Base-by-base conservation (phyloP, 2,113 vertebrate species). In the Charina bottae region DNA sequence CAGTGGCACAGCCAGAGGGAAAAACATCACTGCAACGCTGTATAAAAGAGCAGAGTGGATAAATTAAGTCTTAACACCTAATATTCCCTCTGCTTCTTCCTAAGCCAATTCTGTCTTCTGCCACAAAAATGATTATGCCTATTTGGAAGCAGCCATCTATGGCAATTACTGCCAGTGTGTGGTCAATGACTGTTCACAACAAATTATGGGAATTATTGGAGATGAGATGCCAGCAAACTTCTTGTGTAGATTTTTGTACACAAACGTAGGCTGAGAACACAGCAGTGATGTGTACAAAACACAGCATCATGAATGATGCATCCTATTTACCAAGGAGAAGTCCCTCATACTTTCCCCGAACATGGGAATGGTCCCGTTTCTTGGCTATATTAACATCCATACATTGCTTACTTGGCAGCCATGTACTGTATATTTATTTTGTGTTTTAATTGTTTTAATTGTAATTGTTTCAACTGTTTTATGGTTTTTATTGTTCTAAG, bases 131-230 rank as follows among this genome's bases (percentile, higher is more conserved):
- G 28, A 90, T 90, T 24, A 24, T 11, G 49, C 42, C n/a, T 83
- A 83, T 90, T n/a, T 46, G 49, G 89, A 90, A 59, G 15, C 72
- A 84, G 42, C 23, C 56, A 56, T 59, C 89, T 90, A 59, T 59
- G 68, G 17, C 72, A 46, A 84, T 90, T 90, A 58, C 89, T 17
- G n/a, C n/a, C 21, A 56, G 19, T 78, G 11, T 78, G 89, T 55
- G 64, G 49, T 56, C 53, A 78, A 72, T 78, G 64, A 78, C 5
- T 26, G 64, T 33, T 33, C n/a, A 33, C n/a, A 89, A 72, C 53
- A n/a, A 26, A 56, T 83, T 78, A 62, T 24, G 19, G 64, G 89
- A 55, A 89, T 78, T 89, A 56, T 54, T 89, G 53, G 49, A 26
- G 21, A 89, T 21, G 19, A 89, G 49, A 64, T 88, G 24, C 59